Base-by-base conservation (phyloP, 2,113 vertebrate species). In the Nicator chloris region DNA sequence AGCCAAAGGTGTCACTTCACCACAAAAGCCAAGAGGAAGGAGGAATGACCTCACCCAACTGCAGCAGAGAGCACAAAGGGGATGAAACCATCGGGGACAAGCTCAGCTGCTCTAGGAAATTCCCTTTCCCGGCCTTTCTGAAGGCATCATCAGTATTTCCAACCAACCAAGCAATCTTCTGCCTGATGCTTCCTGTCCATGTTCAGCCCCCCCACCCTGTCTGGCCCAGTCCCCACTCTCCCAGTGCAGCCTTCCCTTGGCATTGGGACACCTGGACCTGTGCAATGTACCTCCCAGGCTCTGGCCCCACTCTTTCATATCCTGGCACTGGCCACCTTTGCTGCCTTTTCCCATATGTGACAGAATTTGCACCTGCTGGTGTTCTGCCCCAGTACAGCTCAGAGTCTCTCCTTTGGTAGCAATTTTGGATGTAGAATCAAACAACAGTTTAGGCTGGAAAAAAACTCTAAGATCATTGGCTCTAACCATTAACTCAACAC, bases 341-440 rank as follows among this genome's bases (percentile, higher is more conserved):
- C 40, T 81, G 33, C 54, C 30, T 84, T 56, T n/a, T 23, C 18
- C 15, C 0, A 0, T 3, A 4, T 0, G 1, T 2, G 2, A 4
- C 56, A 49, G 44, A 72, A 42, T 75, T 81, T 42, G 26, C 7
- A n/a, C 11, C 2, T 45, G 16, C 37, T 56, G 18, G 3, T 33
- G 17, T 39, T 73, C 35, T 39, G 31, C 53, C 37, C 13, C 50
- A n/a, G 28, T 7, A 7, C 15, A 13, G 19, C 5, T 69, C 28
- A 30, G 44, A 21, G n/a, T 45, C 15, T 82, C 19, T 63, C 35
- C 27, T 56, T 69, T 51, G 33, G 22, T 6, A 23, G 39, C 10
- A 27, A 22, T 44, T 39, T 78, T 49, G 28, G 31, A 23, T 69
- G 33, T 7, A 27, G 15, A 69, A 42, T 61, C 18, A 54, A 54